Evolutionary conservation across 92 coral and sea anemone genomes (phyloP).

Genomic region (Epizoanthus stellaris): DNA sequence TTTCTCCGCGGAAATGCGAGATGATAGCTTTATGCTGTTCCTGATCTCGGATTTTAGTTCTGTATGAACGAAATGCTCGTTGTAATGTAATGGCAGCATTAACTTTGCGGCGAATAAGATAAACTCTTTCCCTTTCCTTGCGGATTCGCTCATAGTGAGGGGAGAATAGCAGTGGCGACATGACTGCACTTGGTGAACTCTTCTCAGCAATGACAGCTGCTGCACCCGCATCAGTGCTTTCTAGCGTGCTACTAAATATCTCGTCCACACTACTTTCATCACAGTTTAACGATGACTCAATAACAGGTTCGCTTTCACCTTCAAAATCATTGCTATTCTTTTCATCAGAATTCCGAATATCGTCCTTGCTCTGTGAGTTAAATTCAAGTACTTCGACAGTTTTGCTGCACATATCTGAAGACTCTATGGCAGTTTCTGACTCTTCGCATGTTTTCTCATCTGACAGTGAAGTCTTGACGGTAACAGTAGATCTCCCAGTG

Average conservation of each 20-base stretch:
- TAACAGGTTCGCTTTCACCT: background rate
- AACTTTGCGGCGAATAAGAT: slow-evolving; percentile 80
- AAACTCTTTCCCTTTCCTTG: slow-evolving; percentile 77
- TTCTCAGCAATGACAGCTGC: background rate
- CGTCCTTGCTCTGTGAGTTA: background rate
- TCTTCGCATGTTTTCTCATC: background rate
- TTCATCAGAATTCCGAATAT: background rate
- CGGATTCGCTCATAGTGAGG: slow-evolving; percentile 62
- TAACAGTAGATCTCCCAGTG: background rate
- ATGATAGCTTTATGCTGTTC: slow-evolving; percentile 41
- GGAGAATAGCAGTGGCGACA: background rate
- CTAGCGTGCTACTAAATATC: background rate
- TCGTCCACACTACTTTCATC: background rate
- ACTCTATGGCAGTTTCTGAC: background rate
- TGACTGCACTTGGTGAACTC: background rate
- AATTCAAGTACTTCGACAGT: background rate
- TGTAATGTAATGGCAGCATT: slow-evolving; percentile 87
- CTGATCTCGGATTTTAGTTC: slow-evolving; percentile 39
- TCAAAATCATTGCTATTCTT: background rate
- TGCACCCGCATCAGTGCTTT: background rate
- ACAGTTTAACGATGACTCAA: background rate
- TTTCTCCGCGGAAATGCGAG: slow-evolving; percentile 66
- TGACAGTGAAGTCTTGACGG: background rate
- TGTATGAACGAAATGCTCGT: slow-evolving; percentile 70
- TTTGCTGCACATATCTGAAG: slow-evolving; percentile 1